Conservation (phyloP, 2,113 vertebrate species). For the Sceloporus undulatus region DNA sequence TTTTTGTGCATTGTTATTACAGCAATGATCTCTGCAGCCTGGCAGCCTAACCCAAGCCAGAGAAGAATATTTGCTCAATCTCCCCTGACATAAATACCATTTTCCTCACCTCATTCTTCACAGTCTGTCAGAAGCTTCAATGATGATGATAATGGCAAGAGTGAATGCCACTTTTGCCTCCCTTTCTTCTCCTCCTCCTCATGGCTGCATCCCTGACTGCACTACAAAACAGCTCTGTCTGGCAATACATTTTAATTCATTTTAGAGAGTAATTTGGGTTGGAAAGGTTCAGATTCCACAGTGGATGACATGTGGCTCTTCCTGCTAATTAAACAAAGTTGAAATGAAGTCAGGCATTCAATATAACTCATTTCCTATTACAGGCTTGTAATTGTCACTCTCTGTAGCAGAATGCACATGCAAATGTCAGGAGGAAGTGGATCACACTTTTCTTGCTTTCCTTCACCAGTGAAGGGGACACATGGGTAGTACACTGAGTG, state of each 20-base stretch:
- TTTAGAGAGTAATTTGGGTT: neutral
- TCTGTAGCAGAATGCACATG: conserved; percentile 8
- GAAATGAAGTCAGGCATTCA: conserved; percentile 50
- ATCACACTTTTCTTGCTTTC: neutral
- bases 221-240: conserved; percentile 52
- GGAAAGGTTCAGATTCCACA: conserved; percentile 14
- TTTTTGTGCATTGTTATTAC: neutral
- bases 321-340: conserved; percentile 67
- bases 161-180: neutral
- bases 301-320: neutral
- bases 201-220: conserved; percentile 27
- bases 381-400: conserved; percentile 40
- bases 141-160: conserved; percentile 2
- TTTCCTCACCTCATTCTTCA: conserved; percentile 14
- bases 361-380: conserved; percentile 34
- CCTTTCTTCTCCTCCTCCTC: neutral
- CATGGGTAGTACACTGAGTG: neutral
- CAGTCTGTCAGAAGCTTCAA: conserved; percentile 53
- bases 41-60: neutral
- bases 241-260: conserved; percentile 56
- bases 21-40: neutral
- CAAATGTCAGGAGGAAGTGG: conserved; percentile 44
- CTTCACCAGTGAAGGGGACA: neutral
- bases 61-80: neutral
- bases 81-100: neutral